phyloP scores from a whole-genome alignment of 2,113 vertebrate species.

The Arizona elegans region DNA sequence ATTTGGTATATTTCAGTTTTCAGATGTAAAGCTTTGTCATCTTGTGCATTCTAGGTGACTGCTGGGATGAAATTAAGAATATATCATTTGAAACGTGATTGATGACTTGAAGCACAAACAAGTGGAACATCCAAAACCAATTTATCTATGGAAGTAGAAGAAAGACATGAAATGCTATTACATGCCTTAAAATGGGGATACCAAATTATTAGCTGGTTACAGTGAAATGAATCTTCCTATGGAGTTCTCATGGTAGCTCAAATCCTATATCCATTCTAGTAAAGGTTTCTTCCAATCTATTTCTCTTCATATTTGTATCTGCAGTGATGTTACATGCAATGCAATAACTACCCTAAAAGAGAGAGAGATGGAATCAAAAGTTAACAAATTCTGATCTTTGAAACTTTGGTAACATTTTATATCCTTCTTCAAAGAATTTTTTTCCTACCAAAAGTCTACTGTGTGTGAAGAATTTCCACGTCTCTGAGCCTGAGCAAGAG shows the following conservation, averaged over 20 bases:
- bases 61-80: neutral
- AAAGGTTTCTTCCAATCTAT: neutral
- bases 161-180: neutral
- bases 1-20: neutral
- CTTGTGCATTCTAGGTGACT: neutral
- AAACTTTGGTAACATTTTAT: neutral
- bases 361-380: neutral
- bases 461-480: neutral
- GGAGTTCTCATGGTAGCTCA: neutral
- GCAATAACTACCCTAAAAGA: neutral
- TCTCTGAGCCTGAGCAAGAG: neutral
- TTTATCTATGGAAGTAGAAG: neutral
- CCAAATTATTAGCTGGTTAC: neutral
- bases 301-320: neutral
- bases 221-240: neutral
- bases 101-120: neutral
- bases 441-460: neutral
- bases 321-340: neutral
- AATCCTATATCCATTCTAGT: neutral
- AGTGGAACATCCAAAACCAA: neutral
- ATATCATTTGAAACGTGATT: neutral
- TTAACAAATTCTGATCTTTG: neutral
- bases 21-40: neutral
- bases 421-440: neutral
- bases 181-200: neutral